phyloP scores from a whole-genome alignment of 2,888 invertebrate species.

The Thyatira batis region DNA sequence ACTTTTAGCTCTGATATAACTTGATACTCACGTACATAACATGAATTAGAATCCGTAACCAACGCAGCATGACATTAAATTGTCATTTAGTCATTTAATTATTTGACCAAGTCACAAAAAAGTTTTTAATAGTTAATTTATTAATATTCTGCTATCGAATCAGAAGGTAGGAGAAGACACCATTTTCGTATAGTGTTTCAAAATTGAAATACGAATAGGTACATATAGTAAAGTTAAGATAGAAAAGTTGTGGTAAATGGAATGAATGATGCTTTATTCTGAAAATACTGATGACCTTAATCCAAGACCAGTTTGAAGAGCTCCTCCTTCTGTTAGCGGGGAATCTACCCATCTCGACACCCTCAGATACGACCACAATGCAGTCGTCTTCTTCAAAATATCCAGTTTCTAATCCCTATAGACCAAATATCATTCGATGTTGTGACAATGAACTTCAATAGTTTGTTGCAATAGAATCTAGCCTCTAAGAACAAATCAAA shows the following conservation, averaged over 20 bases:
- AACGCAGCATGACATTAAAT: background rate
- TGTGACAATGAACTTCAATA: constrained; percentile 20
- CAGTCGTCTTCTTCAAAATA: constrained; percentile 83
- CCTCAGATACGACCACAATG: constrained; percentile 84
- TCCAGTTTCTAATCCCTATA: constrained; percentile 82
- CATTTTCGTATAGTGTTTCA: background rate
- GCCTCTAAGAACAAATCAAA: background rate
- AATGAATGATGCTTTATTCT: constrained; percentile 62
- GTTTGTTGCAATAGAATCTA: constrained; percentile 1
- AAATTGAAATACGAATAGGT: background rate
- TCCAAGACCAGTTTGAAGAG: constrained; percentile 86
- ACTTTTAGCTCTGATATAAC: constrained; percentile 2
- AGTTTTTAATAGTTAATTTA: no score
- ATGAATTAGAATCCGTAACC: background rate
- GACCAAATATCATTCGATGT: constrained; percentile 64
- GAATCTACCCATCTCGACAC: constrained; percentile 84
- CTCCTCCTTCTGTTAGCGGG: constrained; percentile 83
- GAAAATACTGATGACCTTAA: constrained; percentile 83
- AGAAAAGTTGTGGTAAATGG: constrained; percentile 55
- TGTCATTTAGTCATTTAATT: background rate
- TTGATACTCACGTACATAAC: constrained; percentile 2
- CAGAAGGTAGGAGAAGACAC: no score
- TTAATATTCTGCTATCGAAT: no score
- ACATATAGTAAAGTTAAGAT: background rate
- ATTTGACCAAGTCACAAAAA: background rate